Evolutionary conservation across 2,797 vertebrate genomes (phyloP), one percentile per base, ranked within the genome.

Genomic region (Diplodus sargus): DNA sequence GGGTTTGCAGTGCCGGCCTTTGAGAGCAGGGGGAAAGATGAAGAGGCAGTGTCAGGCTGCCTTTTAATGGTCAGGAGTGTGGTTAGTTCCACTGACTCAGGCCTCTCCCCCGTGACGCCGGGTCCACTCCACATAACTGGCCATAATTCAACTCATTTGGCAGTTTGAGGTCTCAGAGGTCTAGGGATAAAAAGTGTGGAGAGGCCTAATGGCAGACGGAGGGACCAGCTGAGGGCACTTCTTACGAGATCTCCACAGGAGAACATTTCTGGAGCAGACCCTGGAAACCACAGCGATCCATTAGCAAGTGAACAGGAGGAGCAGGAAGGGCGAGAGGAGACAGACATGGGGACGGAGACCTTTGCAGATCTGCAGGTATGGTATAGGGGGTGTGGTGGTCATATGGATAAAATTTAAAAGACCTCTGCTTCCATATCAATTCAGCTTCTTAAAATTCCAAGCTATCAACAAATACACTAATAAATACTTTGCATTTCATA

Each of bases 21-120:
- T 88, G 90, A 90, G 94, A 90, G 90, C 78, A 91, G 81, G 91
- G 77, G 80, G 78, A 91, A 93, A 96, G 93, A 96, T 94, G 94
- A 95, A 96, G 91, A 94, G 93, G 86, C 84, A 71, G 87, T 95
- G 93, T 96, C 94, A 95, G 94, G 82, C 85, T 93, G 88, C 88
- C 92, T 95, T 95, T 95, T 96, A 96, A 96, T 95, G 94, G 95
- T 96, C 93, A 93, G 94, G 91, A 95, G 87, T 94, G 90, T 94
- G 92, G 92, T 94, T 94, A 94, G 94, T 91, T 95, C 87, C 89
- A 94, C 89, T 90, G 90, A 93, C 93, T 96, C 92, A 88, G 93
- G 84, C 89, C 91, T 92, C 86, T 95, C 91, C 92, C 93, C 92
- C 4, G 88, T 92, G 94, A 94, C 89, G 84, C 90, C 62, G 76